phyloP scores from a whole-genome alignment of 1,140 invertebrate genomes.

The Heliothis subflexa region DNA sequence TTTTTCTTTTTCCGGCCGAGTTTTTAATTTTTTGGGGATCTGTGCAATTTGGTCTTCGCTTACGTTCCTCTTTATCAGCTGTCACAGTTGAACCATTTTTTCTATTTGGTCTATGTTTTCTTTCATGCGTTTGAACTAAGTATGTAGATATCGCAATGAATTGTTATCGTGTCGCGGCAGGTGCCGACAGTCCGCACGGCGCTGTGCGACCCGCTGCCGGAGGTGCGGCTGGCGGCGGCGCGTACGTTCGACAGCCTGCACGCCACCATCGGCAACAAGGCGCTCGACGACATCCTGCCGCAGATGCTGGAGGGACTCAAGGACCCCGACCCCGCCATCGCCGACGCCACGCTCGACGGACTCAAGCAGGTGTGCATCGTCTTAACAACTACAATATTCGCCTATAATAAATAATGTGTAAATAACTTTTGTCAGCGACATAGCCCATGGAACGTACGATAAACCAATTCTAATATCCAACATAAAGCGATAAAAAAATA shows the following conservation, averaged over 20 bases:
- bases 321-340: conserved; percentile 90
- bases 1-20: no score
- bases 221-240: conserved; percentile 97
- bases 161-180: conserved; percentile 75
- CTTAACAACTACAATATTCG: background rate
- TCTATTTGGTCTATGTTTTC: no score
- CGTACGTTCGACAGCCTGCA: conserved; percentile 98
- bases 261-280: conserved; percentile 96
- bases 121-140: no score
- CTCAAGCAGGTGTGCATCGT: conserved; percentile 90
- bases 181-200: conserved; percentile 98
- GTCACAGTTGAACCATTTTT: no score
- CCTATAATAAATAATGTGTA: background rate
- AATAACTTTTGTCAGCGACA: no score
- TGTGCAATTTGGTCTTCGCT: no score
- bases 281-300: conserved; percentile 99
- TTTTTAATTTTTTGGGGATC: no score
- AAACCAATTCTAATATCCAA: no score
- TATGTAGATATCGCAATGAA: no score
- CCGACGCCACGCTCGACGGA: conserved; percentile 96
- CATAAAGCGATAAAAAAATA: no score
- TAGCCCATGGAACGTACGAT: no score
- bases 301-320: conserved; percentile 94
- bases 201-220: conserved; percentile 96
- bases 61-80: no score